Conservation (phyloP, 2,888 invertebrate genomes). For the Chrysolina americana region DNA sequence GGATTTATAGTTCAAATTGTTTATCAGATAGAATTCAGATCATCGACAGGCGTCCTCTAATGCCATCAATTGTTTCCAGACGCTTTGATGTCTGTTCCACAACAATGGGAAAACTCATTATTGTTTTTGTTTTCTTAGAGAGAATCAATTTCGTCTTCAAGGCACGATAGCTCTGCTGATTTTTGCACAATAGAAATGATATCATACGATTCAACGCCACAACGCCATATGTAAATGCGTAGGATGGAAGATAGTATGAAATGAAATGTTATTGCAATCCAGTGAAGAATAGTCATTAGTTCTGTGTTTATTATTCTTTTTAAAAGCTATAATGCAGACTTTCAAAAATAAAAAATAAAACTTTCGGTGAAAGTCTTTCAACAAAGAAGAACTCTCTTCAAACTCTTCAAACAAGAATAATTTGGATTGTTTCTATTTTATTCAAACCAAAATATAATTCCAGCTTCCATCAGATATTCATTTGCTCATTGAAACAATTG, state of each 20-base stretch:
- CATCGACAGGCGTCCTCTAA: constrained; percentile 25
- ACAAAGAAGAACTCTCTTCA: too few relatives aligned
- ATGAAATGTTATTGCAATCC: neutral
- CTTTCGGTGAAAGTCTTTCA: too few relatives aligned
- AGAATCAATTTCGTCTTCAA: constrained; percentile 3
- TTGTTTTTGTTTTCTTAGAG: constrained; percentile 10
- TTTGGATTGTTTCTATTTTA: neutral
- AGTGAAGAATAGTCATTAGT: neutral
- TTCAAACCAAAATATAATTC: too few relatives aligned
- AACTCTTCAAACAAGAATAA: neutral
- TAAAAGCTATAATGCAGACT: too few relatives aligned
- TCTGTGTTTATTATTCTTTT: neutral
- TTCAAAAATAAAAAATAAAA: too few relatives aligned
- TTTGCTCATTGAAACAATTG: neutral
- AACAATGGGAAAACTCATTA: constrained; percentile 19
- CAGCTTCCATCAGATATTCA: too few relatives aligned
- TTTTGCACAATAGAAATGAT: neutral
- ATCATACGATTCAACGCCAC: neutral
- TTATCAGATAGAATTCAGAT: constrained; percentile 12
- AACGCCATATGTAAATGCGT: neutral
- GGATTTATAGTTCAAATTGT: neutral
- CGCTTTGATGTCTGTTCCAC: constrained; percentile 25
- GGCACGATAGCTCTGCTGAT: neutral
- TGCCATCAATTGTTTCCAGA: constrained; percentile 24
- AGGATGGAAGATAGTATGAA: neutral